Base-by-base conservation (phyloP, 1,140 invertebrate genomes). In the Planococcus citri region DNA sequence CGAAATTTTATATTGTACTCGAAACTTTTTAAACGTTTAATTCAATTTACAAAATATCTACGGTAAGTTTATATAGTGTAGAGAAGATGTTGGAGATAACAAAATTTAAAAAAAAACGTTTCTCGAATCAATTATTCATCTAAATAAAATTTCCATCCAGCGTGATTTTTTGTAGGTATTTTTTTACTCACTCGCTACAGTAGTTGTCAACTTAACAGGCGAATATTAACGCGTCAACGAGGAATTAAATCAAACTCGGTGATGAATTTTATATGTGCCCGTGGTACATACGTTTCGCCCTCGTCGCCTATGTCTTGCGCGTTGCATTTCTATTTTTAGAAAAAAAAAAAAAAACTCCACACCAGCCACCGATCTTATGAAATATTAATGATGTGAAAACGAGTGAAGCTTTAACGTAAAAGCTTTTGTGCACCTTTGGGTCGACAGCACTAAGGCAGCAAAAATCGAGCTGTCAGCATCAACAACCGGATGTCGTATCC, bases 341-440 rank as follows among this genome's bases (percentile, higher is more conserved):
- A n/a, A n/a, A n/a, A n/a, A n/a, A n/a, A n/a, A n/a, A n/a, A n/a
- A 22, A 58, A 25, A 25, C 22, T 64, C 25, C 25, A 25, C 41
- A 17, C 60, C 51, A 22, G 51, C 51, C 21, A 22, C 17, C 21
- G 60, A 64, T 64, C 60, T 10, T 27, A 64, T 64, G 60, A 64
- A 64, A 64, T 64, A 64, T 64, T 64, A 64, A 64, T 64, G 60
- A 64, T 64, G 60, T 27, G 60, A 64, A 64, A 64, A 64, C 60
- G 60, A 64, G 60, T 20, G 25, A 64, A 64, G 25, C 60, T 24
- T 64, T 27, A 64, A 27, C 25, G 60, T 64, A 64, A 64, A 64
- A 64, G 60, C 60, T 64, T 64, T 64, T 64, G 60, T 64, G 60
- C 25, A 27, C 41, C n/a, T 51, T 51, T 51, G 41, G 41, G 41